phyloP scores from a whole-genome alignment of 1,140 invertebrate genomes.

The Neuroterus valhalla region DNA sequence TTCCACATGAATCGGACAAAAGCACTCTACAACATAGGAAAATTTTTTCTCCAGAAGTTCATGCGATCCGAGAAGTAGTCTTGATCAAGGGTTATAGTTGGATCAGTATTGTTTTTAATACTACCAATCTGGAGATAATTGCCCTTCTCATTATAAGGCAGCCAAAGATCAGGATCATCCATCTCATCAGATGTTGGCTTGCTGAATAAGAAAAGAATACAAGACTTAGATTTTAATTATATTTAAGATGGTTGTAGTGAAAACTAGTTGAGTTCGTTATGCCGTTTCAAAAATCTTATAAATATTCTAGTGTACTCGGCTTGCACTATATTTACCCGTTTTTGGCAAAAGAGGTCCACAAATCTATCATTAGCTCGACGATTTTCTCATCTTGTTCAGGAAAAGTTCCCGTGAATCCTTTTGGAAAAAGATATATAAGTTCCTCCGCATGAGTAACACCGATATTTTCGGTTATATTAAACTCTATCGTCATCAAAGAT shows the following conservation, averaged over 20 bases:
- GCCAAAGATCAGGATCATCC: not conserved
- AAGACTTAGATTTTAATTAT: too few species aligned
- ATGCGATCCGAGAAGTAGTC: not conserved
- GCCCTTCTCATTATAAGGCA: not conserved
- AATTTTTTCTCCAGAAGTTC: not conserved
- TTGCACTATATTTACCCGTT: not conserved
- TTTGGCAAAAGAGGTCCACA: slow-evolving; percentile 7
- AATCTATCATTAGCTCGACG: not conserved
- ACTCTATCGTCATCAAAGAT: not conserved
- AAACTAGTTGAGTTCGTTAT: too few species aligned
- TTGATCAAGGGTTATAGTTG: not conserved
- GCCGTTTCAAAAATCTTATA: too few species aligned
- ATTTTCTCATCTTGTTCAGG: not conserved
- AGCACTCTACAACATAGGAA: not conserved
- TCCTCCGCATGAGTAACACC: not conserved
- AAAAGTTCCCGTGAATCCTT: not conserved
- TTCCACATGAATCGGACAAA: too few species aligned
- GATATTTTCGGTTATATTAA: not conserved
- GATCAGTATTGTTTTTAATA: slow-evolving; percentile 22
- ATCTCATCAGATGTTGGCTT: not conserved
- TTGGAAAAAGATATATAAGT: not conserved
- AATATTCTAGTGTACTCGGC: too few species aligned
- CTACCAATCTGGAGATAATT: slow-evolving; percentile 14
- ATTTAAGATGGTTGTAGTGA: too few species aligned
- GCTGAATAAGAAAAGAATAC: not conserved